Evolutionary conservation across 2,113 vertebrate genomes (phyloP), one percentile per base, ranked within the genome.

Genomic region (Syngnathus scovelli): DNA sequence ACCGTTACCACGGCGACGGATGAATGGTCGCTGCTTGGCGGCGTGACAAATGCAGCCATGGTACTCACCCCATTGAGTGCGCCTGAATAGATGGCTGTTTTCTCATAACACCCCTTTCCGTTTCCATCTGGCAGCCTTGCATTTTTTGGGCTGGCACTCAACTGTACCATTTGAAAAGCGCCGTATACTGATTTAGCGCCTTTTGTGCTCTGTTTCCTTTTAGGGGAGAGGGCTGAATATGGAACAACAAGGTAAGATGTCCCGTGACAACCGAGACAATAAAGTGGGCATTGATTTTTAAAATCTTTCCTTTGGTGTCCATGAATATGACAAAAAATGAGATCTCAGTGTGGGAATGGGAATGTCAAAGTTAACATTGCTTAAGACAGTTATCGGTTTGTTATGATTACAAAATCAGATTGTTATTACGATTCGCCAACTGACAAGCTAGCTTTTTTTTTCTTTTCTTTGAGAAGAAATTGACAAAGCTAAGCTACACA

Each of bases 211-310:
- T 68, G 69, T 78, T 78, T 71, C 39, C 37, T 90, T 84, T 2
- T 56, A 98, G 95, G 95, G 78, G 95, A 98, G 81, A 92, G 94
- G 90, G 93, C 95, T 3, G 95, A 96, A 72, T 97, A 94, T 0
- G 95, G 95, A 79, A 98, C 95, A 66, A 95, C 94, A 83, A 96
- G 95, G 95, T 98, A 92, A 93, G 94, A 80, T 65, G 72, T 82
- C 46, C 65, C 66, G 48, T 69, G 71, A 82, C 77, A 74, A 76
- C 23, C 66, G 61, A 55, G 23, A 65, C 59, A 80, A 80, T 75
- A 71, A 75, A 70, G 65, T 75, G 56, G 66, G 60, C n/a, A 38
- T 58, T 61, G 61, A 70, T 64, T 68, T 77, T 76, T 75, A 39
- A 81, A 84, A 83, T 78, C 64, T 60, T 74, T 72, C 71, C 63